Evolutionary conservation across 2,888 invertebrate genomes (phyloP).

Genomic region (Saturnia japonica): DNA sequence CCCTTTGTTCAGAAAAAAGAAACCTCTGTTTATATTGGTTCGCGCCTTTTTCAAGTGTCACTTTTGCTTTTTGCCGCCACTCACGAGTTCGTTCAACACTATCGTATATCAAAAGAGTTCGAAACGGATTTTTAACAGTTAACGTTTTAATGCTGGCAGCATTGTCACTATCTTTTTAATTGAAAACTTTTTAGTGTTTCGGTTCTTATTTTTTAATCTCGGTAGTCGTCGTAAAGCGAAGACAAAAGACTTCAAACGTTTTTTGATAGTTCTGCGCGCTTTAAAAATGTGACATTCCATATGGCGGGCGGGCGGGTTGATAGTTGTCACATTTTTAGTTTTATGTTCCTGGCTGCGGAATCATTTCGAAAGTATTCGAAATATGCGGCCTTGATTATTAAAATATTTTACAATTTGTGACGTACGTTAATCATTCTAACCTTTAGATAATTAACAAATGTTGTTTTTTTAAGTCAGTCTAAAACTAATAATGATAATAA

Average conservation of each 20-base stretch:
- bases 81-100: conserved; percentile 68
- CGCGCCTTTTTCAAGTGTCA: conserved; percentile 81
- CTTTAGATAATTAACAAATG: neutral
- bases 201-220: conserved; percentile 19
- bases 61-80: conserved; percentile 76
- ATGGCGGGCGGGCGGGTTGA: conserved; percentile 65
- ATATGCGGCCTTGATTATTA: conserved; percentile 39
- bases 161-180: conserved; percentile 76
- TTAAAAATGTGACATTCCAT: conserved; percentile 63
- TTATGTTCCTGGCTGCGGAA: conserved; percentile 57
- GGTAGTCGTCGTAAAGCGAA: conserved; percentile 23
- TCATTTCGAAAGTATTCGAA: conserved; percentile 21
- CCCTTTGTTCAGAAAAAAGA: conserved; percentile 60
- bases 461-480: neutral
- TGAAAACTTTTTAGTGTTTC: conserved; percentile 24
- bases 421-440: neutral
- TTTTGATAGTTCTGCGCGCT: conserved; percentile 53
- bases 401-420: conserved; percentile 27
- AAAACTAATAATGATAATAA: neutral
- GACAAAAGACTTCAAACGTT: conserved; percentile 77
- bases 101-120: conserved; percentile 77
- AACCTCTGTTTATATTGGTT: conserved; percentile 73
- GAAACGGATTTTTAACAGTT: conserved; percentile 52
- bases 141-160: conserved; percentile 63
- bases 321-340: conserved; percentile 68